These are phyloP conservation scores for Agonopterix subpropinquella DNA, from an alignment of 2,888 invertebrate species.

Conservation along the genomic window DNA sequence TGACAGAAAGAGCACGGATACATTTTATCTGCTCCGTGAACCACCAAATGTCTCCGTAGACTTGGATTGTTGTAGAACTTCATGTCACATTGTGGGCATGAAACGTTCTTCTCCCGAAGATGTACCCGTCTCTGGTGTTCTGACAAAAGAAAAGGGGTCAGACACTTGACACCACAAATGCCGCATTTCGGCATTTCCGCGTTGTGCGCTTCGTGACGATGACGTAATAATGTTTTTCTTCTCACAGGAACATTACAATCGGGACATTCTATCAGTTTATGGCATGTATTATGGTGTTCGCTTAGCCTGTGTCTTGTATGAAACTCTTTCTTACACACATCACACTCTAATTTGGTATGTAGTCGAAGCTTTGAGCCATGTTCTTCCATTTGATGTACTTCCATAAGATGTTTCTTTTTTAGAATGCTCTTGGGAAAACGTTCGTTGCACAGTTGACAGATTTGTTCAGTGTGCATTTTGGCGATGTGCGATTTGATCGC, in stretches of 20 bases:
- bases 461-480: not conserved
- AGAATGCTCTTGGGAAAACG: not conserved
- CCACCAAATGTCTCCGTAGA: slow-evolving; percentile 56
- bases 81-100: slow-evolving; percentile 45
- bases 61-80: slow-evolving; percentile 45
- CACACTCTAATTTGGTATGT: slow-evolving; percentile 19
- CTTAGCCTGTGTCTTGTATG: slow-evolving; percentile 37
- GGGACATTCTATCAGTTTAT: slow-evolving; percentile 44
- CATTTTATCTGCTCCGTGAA: slow-evolving; percentile 13
- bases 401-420: not conserved
- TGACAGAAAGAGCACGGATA: slow-evolving; percentile 21
- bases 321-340: slow-evolving; percentile 27
- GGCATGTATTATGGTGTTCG: slow-evolving; percentile 48
- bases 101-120: slow-evolving; percentile 52
- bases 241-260: not conserved
- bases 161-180: not conserved
- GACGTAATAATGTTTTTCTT: not conserved
- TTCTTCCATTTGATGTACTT: not conserved
- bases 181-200: not conserved
- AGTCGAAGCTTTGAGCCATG: too few relatives aligned
- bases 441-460: not conserved
- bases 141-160: not conserved
- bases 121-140: slow-evolving; percentile 44
- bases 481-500: not conserved
- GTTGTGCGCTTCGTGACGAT: not conserved